A percentile compares a stretch with the other conserved stretches of the same genome.
Evolutionary conservation across 2,113 vertebrate species (phyloP).

Genomic region (Amblyornis subalaris): DNA sequence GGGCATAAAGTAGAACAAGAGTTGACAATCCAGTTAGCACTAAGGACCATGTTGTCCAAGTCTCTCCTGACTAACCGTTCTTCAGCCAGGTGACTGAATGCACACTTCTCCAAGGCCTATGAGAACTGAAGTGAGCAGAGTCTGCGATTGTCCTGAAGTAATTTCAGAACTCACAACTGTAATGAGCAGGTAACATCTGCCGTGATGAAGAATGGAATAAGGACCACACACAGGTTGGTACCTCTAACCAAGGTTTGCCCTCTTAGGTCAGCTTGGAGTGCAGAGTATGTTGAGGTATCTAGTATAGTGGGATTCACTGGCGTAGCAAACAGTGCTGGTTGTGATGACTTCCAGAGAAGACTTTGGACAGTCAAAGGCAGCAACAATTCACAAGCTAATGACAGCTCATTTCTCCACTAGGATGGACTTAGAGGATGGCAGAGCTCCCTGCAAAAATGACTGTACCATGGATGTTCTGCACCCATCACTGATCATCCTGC

Average conservation of each 20-base stretch:
- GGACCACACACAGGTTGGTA: not conserved
- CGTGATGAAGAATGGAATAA: not conserved
- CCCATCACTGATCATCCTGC: not conserved
- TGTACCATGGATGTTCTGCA: not conserved
- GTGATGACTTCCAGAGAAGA: not conserved
- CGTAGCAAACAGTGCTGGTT: not conserved
- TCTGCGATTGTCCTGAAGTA: not conserved
- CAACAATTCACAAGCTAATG: not conserved
- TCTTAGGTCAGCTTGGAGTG: not conserved
- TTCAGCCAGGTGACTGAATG: not conserved
- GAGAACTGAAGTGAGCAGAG: not conserved
- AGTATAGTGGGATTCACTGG: not conserved
- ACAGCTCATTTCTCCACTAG: not conserved
- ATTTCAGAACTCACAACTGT: not conserved
- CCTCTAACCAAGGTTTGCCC: not conserved
- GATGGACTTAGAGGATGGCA: not conserved
- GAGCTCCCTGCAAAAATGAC: not conserved
- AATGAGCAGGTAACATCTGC: not conserved
- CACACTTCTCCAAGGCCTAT: not conserved
- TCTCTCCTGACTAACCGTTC: not conserved
- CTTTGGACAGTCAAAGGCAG: not conserved
- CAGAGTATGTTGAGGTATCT: not conserved
- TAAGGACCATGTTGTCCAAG: not conserved
- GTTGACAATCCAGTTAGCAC: not conserved
- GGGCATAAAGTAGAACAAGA: not conserved